Evolutionary conservation across 2,797 vertebrate species (phyloP), one percentile per base, ranked within the genome.

Genomic region (Parauchenoglanis ngamensis): DNA sequence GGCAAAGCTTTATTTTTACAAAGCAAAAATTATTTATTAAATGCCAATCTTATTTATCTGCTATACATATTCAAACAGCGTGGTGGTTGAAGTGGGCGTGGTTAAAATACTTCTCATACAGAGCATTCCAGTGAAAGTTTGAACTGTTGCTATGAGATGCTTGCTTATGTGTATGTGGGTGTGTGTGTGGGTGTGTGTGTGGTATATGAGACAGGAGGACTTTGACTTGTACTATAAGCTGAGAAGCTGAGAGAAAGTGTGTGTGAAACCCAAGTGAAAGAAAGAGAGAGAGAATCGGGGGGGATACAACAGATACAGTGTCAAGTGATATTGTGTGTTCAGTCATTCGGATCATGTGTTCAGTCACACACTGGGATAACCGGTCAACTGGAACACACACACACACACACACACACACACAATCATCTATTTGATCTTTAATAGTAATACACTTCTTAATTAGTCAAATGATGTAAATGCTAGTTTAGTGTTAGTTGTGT

Each of bases 261-360:
- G 68, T 25, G 70, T 46, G 73, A 52, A 76, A 76, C 46, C 25
- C 12, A 46, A 76, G 40, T 73, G 75, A 25, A 40, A 23, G 70
- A 46, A 7, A 44, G 21, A 73, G 28, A 68, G 28, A 68, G 28
- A 68, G 31, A 40, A 2, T 1, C 2, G 35, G 35, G 35, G 35
- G 2, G 35, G 35, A 40, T 40, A 40, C 35, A 40, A 63, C 61
- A 40, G 67, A 35, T 19, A 40, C 6, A 0, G 49, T 17, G 46
- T 75, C 49, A 77, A 28, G 76, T 78, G 76, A 78, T 57, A 57
- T 3, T 52, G 46, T 76, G 73, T 54, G 49, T 76, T 75, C 44
- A 49, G 25, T 76, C 73, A 8, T n/a, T 76, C 7, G 12, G 25
- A 76, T 78, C 76, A 56, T 56, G 52, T 77, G 76, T 78, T 78